phyloP scores from a whole-genome alignment of 2,797 vertebrate genomes.

The Lagorchestes hirsutus region DNA sequence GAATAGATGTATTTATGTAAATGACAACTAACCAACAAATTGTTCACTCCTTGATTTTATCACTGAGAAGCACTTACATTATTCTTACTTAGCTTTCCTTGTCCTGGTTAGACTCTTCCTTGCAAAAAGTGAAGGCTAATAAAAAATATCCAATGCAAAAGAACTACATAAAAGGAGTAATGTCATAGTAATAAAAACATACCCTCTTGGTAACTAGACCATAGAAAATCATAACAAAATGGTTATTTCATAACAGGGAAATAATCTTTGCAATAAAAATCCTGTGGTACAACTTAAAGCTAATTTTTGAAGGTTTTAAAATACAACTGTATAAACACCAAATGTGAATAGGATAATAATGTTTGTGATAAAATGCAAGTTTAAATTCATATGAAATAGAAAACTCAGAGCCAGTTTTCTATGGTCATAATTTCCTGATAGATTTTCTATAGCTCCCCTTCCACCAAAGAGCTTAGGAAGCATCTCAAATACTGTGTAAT shows the following conservation, averaged over 20 bases:
- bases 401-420: background rate
- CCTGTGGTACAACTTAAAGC: slow-evolving; percentile 11
- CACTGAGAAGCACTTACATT: background rate
- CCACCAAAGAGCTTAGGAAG: background rate
- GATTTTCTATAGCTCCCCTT: slow-evolving; percentile 42
- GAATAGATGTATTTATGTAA: background rate
- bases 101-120: background rate
- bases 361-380: slow-evolving; percentile 32
- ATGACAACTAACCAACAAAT: slow-evolving; percentile 23
- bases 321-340: slow-evolving; percentile 44
- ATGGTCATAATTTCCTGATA: background rate
- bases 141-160: background rate
- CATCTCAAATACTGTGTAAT: background rate
- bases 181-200: slow-evolving; percentile 37
- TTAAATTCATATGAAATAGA: slow-evolving; percentile 25
- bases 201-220: slow-evolving; percentile 30
- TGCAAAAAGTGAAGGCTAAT: slow-evolving; percentile 2
- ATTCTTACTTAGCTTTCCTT: slow-evolving; percentile 21
- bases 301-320: slow-evolving; percentile 46
- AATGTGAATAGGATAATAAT: slow-evolving; percentile 28
- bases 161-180: slow-evolving; percentile 11
- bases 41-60: slow-evolving; percentile 7
- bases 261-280: slow-evolving; percentile 41
- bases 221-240: slow-evolving; percentile 38
- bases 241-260: background rate